A percentile compares a stretch with the other conserved stretches of the same genome.
Evolutionary conservation across 53 echinoderm and acorn worm species (phyloP).

Genomic region (Holothuria leucospilota): DNA sequence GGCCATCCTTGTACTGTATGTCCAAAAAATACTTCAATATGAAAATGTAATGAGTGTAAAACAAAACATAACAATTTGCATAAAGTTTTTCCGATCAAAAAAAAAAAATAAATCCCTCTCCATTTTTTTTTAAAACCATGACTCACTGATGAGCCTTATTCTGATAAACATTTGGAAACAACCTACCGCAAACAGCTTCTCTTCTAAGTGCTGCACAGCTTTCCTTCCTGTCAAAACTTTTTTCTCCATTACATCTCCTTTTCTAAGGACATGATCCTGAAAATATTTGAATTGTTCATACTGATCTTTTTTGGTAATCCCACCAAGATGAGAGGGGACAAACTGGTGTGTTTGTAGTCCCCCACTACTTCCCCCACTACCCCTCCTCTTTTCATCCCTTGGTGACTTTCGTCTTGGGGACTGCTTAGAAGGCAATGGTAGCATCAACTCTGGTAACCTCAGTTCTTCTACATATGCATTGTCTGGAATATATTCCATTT

Average conservation of each 20-base stretch:
- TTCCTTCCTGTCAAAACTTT: constrained; percentile 87
- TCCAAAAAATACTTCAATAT: no score
- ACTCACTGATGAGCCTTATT: no score
- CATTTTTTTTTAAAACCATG: no score
- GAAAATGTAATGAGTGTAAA: no score
- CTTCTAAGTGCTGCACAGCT: constrained; percentile 86
- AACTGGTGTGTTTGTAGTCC: constrained; percentile 75
- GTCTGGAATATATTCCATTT: constrained; percentile 78
- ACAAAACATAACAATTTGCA: no score
- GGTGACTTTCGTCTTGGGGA: constrained; percentile 40
- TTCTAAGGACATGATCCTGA: constrained; percentile 81
- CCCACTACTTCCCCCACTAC: background rate
- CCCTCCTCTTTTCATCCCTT: constrained; percentile 1
- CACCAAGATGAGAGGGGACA: constrained; percentile 82
- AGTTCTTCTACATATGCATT: constrained; percentile 81
- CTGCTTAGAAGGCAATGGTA: constrained; percentile 57
- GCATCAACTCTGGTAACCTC: constrained; percentile 86
- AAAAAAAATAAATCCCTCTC: no score
- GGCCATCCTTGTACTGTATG: no score
- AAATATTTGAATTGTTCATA: constrained; percentile 82
- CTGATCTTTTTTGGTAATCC: constrained; percentile 93
- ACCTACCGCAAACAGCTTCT: constrained; percentile 73
- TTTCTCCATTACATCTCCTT: constrained; percentile 80
- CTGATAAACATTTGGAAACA: no score
- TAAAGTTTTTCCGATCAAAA: no score